These are phyloP conservation scores for Hemicordylus capensis DNA, from an alignment of 2,113 vertebrate genomes.

Conservation along the genomic window DNA sequence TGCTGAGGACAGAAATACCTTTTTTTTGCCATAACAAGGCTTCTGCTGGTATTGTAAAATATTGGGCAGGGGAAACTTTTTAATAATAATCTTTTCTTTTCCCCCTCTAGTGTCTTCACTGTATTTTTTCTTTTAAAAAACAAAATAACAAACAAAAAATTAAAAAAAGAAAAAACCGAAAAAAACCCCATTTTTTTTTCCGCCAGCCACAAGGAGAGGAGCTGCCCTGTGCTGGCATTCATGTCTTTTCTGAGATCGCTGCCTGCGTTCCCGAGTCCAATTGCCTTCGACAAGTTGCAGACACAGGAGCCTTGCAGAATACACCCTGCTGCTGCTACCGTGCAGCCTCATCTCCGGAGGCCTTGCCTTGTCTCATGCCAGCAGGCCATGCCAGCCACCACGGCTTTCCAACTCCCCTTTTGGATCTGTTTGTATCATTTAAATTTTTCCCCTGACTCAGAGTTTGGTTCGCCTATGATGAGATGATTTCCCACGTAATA, in stretches of 20 bases:
- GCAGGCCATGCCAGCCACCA: conserved; percentile 20
- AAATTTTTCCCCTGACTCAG: not conserved
- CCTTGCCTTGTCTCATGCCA: conserved; percentile 44
- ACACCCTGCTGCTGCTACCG: conserved; percentile 14
- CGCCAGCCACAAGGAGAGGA: conserved; percentile 72
- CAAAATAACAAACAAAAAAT: conserved; percentile 54
- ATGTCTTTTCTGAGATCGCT: conserved; percentile 39
- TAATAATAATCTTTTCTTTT: conserved; percentile 47
- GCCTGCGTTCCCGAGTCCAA: not conserved
- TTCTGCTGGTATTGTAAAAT: not conserved
- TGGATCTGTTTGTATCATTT: conserved; percentile 10
- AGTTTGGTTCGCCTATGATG: conserved; percentile 25
- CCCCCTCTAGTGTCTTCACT: conserved; percentile 80
- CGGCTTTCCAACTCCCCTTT: conserved; percentile 55
- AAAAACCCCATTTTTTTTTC: conserved; percentile 57
- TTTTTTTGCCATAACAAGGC: not conserved
- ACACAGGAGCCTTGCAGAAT: conserved; percentile 29
- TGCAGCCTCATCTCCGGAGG: conserved; percentile 27
- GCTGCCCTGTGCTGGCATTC: conserved; percentile 48
- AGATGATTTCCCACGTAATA: conserved; percentile 46
- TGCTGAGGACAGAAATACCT: too few relatives aligned
- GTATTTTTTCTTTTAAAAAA: conserved; percentile 81
- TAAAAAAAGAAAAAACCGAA: conserved; percentile 50
- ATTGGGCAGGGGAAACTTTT: not conserved
- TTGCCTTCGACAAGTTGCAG: conserved; percentile 37